phyloP scores from a whole-genome alignment of 2,888 invertebrate genomes.

The Zygaena filipendulae region DNA sequence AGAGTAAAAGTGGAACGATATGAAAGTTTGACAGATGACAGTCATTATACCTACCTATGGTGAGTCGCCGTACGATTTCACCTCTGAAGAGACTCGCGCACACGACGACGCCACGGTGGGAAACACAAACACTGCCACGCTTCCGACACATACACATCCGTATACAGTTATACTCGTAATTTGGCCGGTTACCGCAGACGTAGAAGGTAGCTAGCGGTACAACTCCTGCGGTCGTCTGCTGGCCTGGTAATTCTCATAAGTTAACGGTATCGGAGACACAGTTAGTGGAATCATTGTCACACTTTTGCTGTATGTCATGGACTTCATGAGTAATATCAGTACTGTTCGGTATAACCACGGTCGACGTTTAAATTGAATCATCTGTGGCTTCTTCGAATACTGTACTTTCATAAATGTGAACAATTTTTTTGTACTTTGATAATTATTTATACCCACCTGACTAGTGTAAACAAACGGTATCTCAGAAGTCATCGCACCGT shows the following conservation, averaged over 20 bases:
- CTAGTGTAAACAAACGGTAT: no score
- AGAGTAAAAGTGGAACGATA: slow-evolving; percentile 22
- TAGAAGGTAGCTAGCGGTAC: slow-evolving; percentile 50
- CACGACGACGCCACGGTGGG: slow-evolving; percentile 28
- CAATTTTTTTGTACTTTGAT: no score
- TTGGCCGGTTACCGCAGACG: slow-evolving; percentile 36
- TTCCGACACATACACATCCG: slow-evolving; percentile 20
- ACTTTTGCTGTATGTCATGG: no score
- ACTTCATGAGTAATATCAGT: no score
- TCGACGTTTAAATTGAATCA: no score
- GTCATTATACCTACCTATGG: slow-evolving; percentile 31
- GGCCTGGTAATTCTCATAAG: slow-evolving; percentile 31
- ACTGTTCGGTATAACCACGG: no score
- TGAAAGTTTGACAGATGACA: slow-evolving; percentile 28
- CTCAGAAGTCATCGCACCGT: no score
- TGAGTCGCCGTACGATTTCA: slow-evolving; percentile 32
- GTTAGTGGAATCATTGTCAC: slow-evolving; percentile 34
- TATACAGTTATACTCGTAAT: slow-evolving; percentile 58
- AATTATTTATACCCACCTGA: no score
- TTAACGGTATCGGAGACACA: slow-evolving; percentile 17
- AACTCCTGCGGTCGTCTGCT: slow-evolving; percentile 34
- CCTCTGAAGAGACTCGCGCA: slow-evolving; percentile 27
- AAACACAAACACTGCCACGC: slow-evolving; percentile 24
- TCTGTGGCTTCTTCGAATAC: no score
- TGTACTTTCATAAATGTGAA: no score